phyloP scores from a whole-genome alignment of 1,140 invertebrate genomes.

The Tetragonula clypearis region DNA sequence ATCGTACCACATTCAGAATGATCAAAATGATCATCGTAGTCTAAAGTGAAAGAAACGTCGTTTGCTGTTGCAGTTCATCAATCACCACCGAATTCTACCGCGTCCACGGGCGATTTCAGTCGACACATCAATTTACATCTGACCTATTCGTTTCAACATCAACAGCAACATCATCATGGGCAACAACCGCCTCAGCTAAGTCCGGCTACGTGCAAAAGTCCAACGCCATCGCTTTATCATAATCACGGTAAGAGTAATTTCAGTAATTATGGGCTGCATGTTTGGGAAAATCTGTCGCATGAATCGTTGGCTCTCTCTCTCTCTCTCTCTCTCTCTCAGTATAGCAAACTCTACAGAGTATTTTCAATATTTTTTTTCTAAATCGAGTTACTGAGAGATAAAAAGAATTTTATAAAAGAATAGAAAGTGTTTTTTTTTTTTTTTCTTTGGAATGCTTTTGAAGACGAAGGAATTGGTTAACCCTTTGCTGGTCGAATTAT shows the following conservation, averaged over 20 bases:
- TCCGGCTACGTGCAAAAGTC: slow-evolving; percentile 74
- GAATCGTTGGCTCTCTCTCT: not conserved
- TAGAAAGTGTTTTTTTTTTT: not conserved
- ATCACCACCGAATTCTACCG: slow-evolving; percentile 71
- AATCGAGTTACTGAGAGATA: not conserved
- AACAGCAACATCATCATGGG: slow-evolving; percentile 77
- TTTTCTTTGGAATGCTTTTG: not conserved
- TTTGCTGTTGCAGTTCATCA: slow-evolving; percentile 71
- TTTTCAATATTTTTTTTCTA: not conserved
- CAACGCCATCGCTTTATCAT: slow-evolving; percentile 74
- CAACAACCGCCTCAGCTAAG: slow-evolving; percentile 73
- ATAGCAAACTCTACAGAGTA: not conserved
- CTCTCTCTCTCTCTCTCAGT: not conserved
- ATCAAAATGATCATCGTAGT: not conserved
- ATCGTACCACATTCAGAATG: not conserved
- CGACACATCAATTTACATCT: slow-evolving; percentile 92
- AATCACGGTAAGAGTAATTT: slow-evolving; percentile 70
- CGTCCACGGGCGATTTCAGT: slow-evolving; percentile 82
- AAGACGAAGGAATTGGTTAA: too few species aligned
- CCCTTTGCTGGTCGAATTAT: too few species aligned
- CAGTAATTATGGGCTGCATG: not conserved
- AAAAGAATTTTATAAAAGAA: not conserved
- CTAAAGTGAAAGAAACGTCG: not conserved
- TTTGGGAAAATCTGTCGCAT: not conserved
- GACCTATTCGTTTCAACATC: slow-evolving; percentile 92